Evolutionary conservation across 2,797 vertebrate genomes (phyloP), one percentile per base, ranked within the genome.

Genomic region (Sebastes paucispinis): DNA sequence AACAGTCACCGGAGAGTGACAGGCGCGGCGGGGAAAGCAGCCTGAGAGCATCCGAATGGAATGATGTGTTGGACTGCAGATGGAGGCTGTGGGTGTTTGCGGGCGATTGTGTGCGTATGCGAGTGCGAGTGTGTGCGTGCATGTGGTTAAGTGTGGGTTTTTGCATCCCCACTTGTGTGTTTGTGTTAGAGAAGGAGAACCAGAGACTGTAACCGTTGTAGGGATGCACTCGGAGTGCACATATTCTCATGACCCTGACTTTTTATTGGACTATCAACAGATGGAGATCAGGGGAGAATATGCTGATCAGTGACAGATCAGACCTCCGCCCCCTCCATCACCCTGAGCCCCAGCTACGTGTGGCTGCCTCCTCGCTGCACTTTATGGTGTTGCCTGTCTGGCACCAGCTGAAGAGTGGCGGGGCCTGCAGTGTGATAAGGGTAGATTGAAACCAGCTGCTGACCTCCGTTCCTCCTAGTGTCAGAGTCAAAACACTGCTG

Each of bases 371-470:
- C 71, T 81, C 68, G 2, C 73, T 60, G 75, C 83, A 77, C 87
- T 90, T 91, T 81, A 89, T 83, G 77, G 81, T 84, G 83, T 74
- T 91, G 89, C 88, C 87, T 87, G 91, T 90, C 88, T 93, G 90
- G 88, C 87, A 91, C 84, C 31, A 31, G 78, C 79, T 69, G 22
- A 71, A 63, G 81, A 62, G 68, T 74, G 75, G 57, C 29, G 75
- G 63, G 80, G 84, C 80, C 87, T 88, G 73, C 31, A 64, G 78
- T 84, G 69, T 79, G 88, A 91, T 90, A 88, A 85, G 76, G 7
- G 50, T 70, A 82, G 88, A 92, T 86, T 82, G 71, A 86, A 90
- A 89, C 77, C 93, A 94, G 91, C 90, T 92, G 92, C 80, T 90
- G 67, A 85, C 84, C 79, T 84, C 63, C 20, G 18, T 73, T 80